phyloP scores from a whole-genome alignment of 2,888 invertebrate species.

The Drepanosiphum platanoidis region DNA sequence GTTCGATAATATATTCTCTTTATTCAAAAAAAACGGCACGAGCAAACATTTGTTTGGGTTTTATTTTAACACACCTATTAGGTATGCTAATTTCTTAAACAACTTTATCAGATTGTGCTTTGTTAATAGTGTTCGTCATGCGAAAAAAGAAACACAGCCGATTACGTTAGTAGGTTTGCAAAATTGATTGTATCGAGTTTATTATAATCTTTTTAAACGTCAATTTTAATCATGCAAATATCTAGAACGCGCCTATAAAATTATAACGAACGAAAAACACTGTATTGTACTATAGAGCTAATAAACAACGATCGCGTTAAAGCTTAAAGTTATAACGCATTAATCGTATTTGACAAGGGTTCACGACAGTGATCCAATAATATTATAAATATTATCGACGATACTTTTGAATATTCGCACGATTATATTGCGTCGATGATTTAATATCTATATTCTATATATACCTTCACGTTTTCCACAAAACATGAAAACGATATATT shows the following conservation, averaged over 20 bases:
- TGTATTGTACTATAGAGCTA: too few species aligned
- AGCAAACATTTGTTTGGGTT: background rate
- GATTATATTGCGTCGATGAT: too few species aligned
- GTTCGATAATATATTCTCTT: background rate
- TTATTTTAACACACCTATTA: background rate
- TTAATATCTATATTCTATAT: too few species aligned
- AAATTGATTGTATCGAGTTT: background rate
- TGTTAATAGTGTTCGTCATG: conserved; percentile 9
- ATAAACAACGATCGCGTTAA: too few species aligned
- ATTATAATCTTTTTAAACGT: background rate
- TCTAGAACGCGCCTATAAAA: background rate
- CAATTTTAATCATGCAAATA: background rate
- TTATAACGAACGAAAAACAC: too few species aligned
- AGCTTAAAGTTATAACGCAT: too few species aligned
- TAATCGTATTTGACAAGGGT: too few species aligned
- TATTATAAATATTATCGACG: too few species aligned
- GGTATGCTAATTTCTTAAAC: background rate
- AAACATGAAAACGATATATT: too few species aligned
- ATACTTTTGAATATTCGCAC: too few species aligned
- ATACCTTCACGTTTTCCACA: too few species aligned
- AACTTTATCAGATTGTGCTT: conserved; percentile 1
- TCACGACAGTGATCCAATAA: too few species aligned
- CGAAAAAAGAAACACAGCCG: conserved; percentile 9
- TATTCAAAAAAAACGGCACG: background rate
- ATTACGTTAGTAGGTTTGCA: background rate